Conservation (phyloP, 1,140 invertebrate species). For the Calephelis virginiensis region DNA sequence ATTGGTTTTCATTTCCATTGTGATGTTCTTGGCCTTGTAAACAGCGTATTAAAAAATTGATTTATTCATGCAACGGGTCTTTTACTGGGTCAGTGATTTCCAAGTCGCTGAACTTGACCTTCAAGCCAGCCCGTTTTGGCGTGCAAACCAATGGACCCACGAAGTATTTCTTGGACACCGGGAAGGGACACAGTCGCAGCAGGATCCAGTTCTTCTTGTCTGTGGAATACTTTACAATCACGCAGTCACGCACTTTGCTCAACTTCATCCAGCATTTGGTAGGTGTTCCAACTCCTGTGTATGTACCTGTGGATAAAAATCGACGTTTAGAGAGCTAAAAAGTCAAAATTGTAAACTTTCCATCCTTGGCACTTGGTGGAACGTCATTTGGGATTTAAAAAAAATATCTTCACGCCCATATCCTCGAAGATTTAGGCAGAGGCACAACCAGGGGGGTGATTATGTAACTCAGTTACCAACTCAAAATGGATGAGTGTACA, state of each 20-base stretch:
- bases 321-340: no score
- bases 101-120: constrained; percentile 42
- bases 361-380: no score
- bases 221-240: constrained; percentile 55
- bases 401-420: no score
- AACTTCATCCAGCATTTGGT: constrained; percentile 54
- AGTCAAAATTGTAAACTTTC: no score
- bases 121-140: constrained; percentile 41
- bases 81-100: constrained; percentile 34
- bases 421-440: no score
- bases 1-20: no score
- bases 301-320: constrained; percentile 42
- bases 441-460: no score
- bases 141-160: constrained; percentile 51
- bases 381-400: no score
- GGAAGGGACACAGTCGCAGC: constrained; percentile 45
- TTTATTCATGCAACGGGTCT: constrained; percentile 27
- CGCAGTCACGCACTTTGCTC: constrained; percentile 37
- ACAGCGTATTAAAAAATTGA: no score
- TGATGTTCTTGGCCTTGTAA: no score
- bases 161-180: constrained; percentile 30
- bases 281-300: constrained; percentile 38
- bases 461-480: no score
- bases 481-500: no score
- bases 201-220: constrained; percentile 48